Evolutionary conservation across 2,888 invertebrate genomes (phyloP).

Genomic region (Cepaea hortensis): DNA sequence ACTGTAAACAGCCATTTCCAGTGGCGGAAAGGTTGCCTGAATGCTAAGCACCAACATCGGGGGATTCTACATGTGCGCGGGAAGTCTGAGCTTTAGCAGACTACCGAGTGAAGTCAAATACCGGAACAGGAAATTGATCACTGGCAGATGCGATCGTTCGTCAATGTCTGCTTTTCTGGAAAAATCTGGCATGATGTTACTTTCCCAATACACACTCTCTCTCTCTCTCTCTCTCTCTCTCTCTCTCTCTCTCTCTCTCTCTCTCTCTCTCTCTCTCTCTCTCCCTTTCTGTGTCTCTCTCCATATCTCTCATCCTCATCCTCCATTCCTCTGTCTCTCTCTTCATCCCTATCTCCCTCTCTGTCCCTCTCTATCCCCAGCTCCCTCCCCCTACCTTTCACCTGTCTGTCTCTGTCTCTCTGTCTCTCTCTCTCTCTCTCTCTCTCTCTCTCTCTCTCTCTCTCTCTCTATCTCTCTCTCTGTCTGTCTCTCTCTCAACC

Average conservation of each 20-base stretch:
- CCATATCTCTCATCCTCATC: not conserved
- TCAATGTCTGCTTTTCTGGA: slow-evolving; percentile 32
- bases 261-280: not conserved
- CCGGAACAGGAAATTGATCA: slow-evolving; percentile 34
- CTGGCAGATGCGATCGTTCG: slow-evolving; percentile 31
- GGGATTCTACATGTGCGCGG: not conserved
- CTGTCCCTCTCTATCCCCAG: not conserved
- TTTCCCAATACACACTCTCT: not conserved
- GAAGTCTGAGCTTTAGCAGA: not conserved
- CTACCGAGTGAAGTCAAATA: slow-evolving; percentile 21
- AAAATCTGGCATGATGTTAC: not conserved
- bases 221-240: not conserved
- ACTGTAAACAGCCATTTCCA: not conserved
- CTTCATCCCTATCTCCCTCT: not conserved
- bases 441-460: slow-evolving; percentile 27
- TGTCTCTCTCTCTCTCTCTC: not conserved
- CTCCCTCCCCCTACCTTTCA: no score
- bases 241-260: not conserved
- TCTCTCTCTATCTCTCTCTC: slow-evolving; percentile 33
- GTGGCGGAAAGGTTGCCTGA: slow-evolving; percentile 12
- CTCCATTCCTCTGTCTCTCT: not conserved
- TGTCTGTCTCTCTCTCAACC: not conserved
- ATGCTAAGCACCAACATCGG: slow-evolving; percentile 16
- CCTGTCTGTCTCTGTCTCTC: no score
- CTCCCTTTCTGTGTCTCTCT: not conserved